These are phyloP conservation scores for Hypena proboscidalis DNA, from an alignment of 2,888 invertebrate genomes.

Conservation along the genomic window DNA sequence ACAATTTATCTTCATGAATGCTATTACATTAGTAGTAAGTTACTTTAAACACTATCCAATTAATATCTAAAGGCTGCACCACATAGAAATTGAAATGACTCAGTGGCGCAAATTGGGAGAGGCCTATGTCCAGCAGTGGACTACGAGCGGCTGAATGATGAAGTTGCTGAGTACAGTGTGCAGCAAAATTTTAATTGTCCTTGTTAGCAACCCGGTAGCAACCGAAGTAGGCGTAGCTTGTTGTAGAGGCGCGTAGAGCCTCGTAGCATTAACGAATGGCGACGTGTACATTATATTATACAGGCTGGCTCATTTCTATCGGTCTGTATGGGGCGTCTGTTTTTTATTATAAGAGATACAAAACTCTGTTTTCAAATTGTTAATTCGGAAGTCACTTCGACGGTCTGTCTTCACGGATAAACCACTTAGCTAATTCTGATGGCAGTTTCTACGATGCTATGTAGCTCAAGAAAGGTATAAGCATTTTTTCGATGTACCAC, in stretches of 20 bases:
- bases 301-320: not conserved
- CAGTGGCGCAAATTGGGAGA: constrained; percentile 15
- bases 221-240: constrained; percentile 13
- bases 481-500: no score
- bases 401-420: no score
- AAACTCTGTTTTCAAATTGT: no score
- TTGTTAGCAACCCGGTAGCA: no score
- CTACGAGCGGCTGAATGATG: no score
- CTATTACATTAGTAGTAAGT: constrained; percentile 4
- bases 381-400: no score
- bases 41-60: constrained; percentile 26
- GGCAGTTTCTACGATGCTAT: no score
- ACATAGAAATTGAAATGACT: constrained; percentile 33
- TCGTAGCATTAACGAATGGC: constrained; percentile 10
- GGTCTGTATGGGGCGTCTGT: not conserved
- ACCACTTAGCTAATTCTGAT: no score
- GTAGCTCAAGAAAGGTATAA: no score
- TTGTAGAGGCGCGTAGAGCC: constrained; percentile 4
- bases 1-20: not conserved
- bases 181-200: constrained; percentile 35
- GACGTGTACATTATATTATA: not conserved
- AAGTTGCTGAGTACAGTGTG: no score
- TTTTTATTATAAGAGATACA: constrained; percentile 9
- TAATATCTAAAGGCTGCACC: constrained; percentile 24
- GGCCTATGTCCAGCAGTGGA: no score